Base-by-base conservation (phyloP, 2,797 vertebrate genomes). In the Petrocephalus schoutedeni region DNA sequence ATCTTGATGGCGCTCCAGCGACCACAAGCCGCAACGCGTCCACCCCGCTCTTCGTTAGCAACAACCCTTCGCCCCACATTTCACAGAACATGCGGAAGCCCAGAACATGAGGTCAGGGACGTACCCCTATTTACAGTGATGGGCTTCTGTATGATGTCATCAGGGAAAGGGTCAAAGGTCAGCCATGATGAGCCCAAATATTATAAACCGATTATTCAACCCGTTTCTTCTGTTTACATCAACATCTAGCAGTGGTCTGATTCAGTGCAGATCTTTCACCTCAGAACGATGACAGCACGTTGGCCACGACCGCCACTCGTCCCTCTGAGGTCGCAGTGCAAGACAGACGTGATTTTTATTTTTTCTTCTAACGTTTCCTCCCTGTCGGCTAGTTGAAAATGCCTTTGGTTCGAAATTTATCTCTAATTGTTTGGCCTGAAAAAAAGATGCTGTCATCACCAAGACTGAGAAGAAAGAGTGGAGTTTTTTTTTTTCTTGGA, bases 401-500 rank as follows among this genome's bases (percentile, higher is more conserved):
- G 53, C 51, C 87, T 21, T 53, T 56, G 64, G 51, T 51, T 53
- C 9, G 41, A 23, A 83, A 41, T 64, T 21, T 41, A 61, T 86
- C 12, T 59, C 32, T 86, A n/a, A 61, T 51, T 23, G 41, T 71
- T 71, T 86, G 58, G 56, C 32, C 4, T 49, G 32, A 23, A 87
- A 61, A 28, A 41, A 57, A 23, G 19, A 57, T n/a, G 85, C 36
- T 58, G 64, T 80, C n/a, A 58, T 45, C n/a, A 83, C 56, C 83
- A 80, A 21, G 3, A 36, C 59, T 36, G 85, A 57, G 61, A 41
- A 86, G 19, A 28, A 83, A 91, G 89, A 92, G 92, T 91, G 90
- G 89, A 89, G 87, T 92, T 90, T 90, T 92, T 89, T 64, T 54
- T 77, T 16, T 10, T 54, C 14, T 53, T 85, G 9, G 28, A 49